Evolutionary conservation across 2,888 invertebrate genomes (phyloP), one percentile per base, ranked within the genome.

Genomic region (Megastigmus dorsalis): DNA sequence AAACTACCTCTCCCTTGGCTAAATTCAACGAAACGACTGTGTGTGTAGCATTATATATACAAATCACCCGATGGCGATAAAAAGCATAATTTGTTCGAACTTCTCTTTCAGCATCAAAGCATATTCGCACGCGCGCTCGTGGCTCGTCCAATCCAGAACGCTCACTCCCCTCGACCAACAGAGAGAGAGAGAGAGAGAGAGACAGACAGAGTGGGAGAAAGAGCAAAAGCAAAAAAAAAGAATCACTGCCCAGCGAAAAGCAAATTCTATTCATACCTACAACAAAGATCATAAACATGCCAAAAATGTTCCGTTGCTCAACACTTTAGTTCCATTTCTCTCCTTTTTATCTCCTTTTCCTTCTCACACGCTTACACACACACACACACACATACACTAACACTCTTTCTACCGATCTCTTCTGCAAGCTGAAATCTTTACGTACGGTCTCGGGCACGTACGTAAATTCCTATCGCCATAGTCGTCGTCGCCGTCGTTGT

Each of bases 41-140:
- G 62, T 33, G 6, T 4, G 62, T 10, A 30, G 20, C 57, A 36
- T 23, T 57, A 48, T 65, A 30, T n/a, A 57, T 23, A 57, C 57
- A 62, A 36, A 59, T 68, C 36, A 54, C 26, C 6, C 26, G 43
- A 38, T 5, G 60, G 72, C 43, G 73, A 76, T 76, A 76, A 76
- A 76, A 69, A 68, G 45, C 36, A 73, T 69, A 76, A 76, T 76
- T 76, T 76, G 73, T 73, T 59, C 54, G 73, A 60, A 54, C 30
- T 45, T 33, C 52, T 23, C 23, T 7, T 1, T 6, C 36, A 28
- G 28, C 36, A 62, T 62, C 28, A 50, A 50, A 38, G 26, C 20
- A 18, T 41, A 20, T 33, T 30, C 20, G 15, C 63, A 23, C 48
- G 10, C 38, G 23, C 41, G 15, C 63, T 33, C 48, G 10, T 28